Percentiles rank a stretch among this genome's conserved stretches.
phyloP scores from a whole-genome alignment of 2,797 vertebrate species.

The Girardinus metallicus region DNA sequence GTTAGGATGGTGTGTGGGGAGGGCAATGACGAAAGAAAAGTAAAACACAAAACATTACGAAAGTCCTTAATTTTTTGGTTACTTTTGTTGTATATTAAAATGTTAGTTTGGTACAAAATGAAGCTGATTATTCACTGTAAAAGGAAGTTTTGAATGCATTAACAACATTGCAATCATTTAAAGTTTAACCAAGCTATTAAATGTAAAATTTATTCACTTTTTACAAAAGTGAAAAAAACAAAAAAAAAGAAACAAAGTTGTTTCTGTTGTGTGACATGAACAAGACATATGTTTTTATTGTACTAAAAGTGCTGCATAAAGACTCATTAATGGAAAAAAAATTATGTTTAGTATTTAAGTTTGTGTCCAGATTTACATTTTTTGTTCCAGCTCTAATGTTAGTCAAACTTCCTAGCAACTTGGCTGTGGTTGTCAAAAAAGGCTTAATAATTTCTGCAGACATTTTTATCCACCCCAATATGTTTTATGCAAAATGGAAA shows the following conservation, averaged over 20 bases:
- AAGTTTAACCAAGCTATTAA: not conserved
- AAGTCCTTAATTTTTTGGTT: not conserved
- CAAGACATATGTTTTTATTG: not conserved
- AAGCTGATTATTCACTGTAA: not conserved
- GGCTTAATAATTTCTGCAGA: not conserved
- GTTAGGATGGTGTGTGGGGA: slow-evolving; percentile 14
- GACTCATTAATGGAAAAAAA: not conserved
- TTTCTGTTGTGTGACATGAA: not conserved
- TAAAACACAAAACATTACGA: not conserved
- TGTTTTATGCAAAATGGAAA: not conserved
- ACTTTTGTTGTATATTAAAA: not conserved
- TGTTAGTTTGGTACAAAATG: not conserved
- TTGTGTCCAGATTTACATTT: not conserved
- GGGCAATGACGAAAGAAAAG: slow-evolving; percentile 7
- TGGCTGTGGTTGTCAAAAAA: not conserved
- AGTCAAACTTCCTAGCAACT: not conserved
- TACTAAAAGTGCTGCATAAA: not conserved
- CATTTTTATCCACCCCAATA: not conserved
- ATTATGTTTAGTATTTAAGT: not conserved
- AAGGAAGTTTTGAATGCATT: not conserved
- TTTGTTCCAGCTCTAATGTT: not conserved
- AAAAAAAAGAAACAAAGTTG: not conserved
- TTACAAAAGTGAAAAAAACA: not conserved
- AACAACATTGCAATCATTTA: not conserved
- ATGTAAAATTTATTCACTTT: not conserved